Evolutionary conservation across 1,140 invertebrate species (phyloP), one percentile per base, ranked within the genome.

Genomic region (Tribolium castaneum): DNA sequence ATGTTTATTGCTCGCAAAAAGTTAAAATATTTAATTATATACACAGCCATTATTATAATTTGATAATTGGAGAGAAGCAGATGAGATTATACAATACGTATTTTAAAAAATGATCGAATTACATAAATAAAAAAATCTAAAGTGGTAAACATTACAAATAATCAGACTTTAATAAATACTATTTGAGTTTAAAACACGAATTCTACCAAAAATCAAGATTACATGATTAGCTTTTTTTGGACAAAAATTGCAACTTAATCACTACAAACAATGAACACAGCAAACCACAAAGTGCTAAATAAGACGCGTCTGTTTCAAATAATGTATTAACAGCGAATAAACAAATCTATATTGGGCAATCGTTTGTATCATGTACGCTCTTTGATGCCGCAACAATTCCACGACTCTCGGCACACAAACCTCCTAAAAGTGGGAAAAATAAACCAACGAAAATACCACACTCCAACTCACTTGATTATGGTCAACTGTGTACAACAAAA

Each of bases 261-360:
- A 35, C 14, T 45, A 35, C 54, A 78, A 75, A 78, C 13, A 75
- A 30, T 70, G 39, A 76, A 66, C 22, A 45, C 34, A 76, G 12
- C 39, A 66, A 75, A 56, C 16, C 22, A 54, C 25, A 16, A 75
- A 73, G 52, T 54, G 54, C 87, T 87, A 97, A 80, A 97, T 97
- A 51, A 97, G 91, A 75, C 96, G 87, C 34, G 95, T 95, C 80
- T 95, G 93, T 82, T 95, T 95, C 49, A 97, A 86, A 87, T 97
- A 97, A 80, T 94, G 92, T 62, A 96, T 92, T 12, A 98, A 88
- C 34, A 96, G 89, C 82, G 92, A 92, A 84, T 97, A 95, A n/a
- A 97, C 92, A 86, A 97, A 97, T 83, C 93, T 92, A 88, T 97
- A 98, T 86, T 97, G 96, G 59, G 94, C 92, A 52, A 96, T 90